phyloP scores from a whole-genome alignment of 2,888 invertebrate species.

The Papilio elwesi region DNA sequence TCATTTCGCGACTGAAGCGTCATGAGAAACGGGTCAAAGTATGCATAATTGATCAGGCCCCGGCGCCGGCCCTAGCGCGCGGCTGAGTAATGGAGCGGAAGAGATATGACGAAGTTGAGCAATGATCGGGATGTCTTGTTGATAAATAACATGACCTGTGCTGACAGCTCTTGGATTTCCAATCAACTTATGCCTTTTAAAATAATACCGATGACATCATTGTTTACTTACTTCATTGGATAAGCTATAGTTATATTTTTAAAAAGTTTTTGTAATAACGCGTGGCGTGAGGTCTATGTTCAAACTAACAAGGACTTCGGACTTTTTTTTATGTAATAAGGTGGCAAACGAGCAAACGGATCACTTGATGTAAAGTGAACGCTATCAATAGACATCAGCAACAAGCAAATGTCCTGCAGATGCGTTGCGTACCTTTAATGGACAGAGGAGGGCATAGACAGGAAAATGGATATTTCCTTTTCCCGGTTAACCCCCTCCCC shows the following conservation, averaged over 20 bases:
- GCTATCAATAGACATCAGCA: too few relatives aligned
- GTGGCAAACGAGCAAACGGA: too few relatives aligned
- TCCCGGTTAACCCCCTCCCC: too few relatives aligned
- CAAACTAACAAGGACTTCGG: too few relatives aligned
- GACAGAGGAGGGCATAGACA: too few relatives aligned
- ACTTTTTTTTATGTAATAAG: too few relatives aligned
- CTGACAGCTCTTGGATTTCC: slow-evolving; percentile 5
- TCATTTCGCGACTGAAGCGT: slow-evolving; percentile 20
- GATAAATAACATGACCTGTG: slow-evolving; percentile 30
- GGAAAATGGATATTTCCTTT: too few relatives aligned
- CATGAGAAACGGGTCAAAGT: slow-evolving; percentile 49
- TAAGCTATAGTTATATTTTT: not conserved
- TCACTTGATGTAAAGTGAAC: too few relatives aligned
- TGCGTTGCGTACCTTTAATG: too few relatives aligned
- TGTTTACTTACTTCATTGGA: not conserved
- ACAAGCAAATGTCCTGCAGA: too few relatives aligned
- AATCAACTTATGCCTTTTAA: not conserved
- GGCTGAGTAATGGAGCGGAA: slow-evolving; percentile 62
- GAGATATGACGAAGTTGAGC: slow-evolving; percentile 63
- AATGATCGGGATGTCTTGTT: slow-evolving; percentile 46
- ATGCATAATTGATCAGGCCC: slow-evolving; percentile 53
- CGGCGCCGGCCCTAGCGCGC: not conserved
- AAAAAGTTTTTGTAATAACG: too few relatives aligned
- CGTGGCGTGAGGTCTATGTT: too few relatives aligned
- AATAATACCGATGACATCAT: not conserved